Percentiles rank a stretch among this genome's conserved stretches.
Evolutionary conservation across 2,797 vertebrate species (phyloP).

Genomic region (Luscinia megarhynchos): DNA sequence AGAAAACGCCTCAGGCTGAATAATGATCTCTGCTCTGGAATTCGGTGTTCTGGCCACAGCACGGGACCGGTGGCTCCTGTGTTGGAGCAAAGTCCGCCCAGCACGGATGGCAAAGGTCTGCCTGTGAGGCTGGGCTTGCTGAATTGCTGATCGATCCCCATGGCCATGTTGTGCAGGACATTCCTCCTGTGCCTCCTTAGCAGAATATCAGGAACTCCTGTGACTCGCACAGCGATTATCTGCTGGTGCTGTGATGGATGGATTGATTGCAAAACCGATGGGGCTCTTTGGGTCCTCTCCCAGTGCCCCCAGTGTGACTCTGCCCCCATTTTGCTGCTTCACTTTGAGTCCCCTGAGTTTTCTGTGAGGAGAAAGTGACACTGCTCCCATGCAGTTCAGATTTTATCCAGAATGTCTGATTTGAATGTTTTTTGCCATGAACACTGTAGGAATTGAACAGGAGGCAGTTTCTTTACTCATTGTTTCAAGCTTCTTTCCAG

Average conservation of each 20-base stretch:
- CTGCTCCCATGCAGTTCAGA: neutral
- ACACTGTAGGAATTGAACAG: neutral
- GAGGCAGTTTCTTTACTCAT: conserved; percentile 46
- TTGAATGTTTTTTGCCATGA: neutral
- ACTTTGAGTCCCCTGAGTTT: neutral
- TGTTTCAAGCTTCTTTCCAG: conserved; percentile 25
- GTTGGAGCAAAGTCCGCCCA: neutral
- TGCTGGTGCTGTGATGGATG: neutral
- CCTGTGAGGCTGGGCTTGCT: neutral
- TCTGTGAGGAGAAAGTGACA: neutral
- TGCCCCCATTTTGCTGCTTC: neutral
- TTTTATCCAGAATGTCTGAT: neutral
- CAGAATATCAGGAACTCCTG: neutral
- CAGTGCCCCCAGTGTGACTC: neutral
- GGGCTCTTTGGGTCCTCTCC: neutral
- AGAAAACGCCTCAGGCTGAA: conserved; percentile 51
- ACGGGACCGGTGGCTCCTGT: neutral
- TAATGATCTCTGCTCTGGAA: neutral
- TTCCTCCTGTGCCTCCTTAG: neutral
- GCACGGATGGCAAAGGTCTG: neutral
- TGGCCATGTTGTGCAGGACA: neutral
- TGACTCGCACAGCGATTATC: neutral
- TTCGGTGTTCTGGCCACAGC: neutral
- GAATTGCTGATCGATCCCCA: fast-evolving
- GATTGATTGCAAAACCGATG: neutral